These are phyloP conservation scores for Mastomys natalensis DNA, from an alignment of 2,113 vertebrate genomes.

Conservation along the genomic window DNA sequence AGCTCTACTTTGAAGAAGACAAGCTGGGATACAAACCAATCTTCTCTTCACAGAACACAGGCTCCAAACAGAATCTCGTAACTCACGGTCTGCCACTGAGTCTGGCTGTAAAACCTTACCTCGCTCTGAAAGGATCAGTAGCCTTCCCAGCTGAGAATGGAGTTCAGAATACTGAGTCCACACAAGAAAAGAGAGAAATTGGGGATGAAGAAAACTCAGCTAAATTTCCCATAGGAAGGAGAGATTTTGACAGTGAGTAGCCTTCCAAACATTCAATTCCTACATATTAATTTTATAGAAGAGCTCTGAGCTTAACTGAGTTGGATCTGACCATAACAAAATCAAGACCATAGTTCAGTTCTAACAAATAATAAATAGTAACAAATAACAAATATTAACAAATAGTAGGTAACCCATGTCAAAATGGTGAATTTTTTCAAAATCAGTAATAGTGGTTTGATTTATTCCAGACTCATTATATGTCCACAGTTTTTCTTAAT, in stretches of 20 bases:
- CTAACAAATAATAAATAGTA: not conserved
- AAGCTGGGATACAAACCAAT: slow-evolving; percentile 63
- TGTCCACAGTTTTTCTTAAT: not conserved
- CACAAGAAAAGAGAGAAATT: slow-evolving; percentile 88
- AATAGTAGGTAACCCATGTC: not conserved
- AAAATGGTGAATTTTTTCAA: slow-evolving; percentile 5
- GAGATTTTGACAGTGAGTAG: slow-evolving; percentile 93
- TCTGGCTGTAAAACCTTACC: slow-evolving; percentile 82
- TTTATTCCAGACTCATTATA: slow-evolving; percentile 23
- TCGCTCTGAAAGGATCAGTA: slow-evolving; percentile 85
- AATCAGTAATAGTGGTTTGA: not conserved
- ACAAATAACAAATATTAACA: not conserved
- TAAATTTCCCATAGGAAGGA: slow-evolving; percentile 89
- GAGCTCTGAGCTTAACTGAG: slow-evolving; percentile 41
- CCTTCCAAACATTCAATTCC: slow-evolving; percentile 66
- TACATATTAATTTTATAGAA: slow-evolving; percentile 37
- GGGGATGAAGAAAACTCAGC: slow-evolving; percentile 86
- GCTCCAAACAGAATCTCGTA: slow-evolving; percentile 82
- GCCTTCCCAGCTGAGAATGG: slow-evolving; percentile 84
- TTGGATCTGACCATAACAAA: slow-evolving; percentile 45
- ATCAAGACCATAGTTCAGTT: slow-evolving; percentile 46
- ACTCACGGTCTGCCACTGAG: slow-evolving; percentile 81
- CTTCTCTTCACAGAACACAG: slow-evolving; percentile 82
- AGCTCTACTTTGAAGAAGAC: slow-evolving; percentile 34
- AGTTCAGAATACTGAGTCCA: slow-evolving; percentile 84